Conservation (phyloP, 2,797 vertebrate species). For the Macropus fuliginosus region DNA sequence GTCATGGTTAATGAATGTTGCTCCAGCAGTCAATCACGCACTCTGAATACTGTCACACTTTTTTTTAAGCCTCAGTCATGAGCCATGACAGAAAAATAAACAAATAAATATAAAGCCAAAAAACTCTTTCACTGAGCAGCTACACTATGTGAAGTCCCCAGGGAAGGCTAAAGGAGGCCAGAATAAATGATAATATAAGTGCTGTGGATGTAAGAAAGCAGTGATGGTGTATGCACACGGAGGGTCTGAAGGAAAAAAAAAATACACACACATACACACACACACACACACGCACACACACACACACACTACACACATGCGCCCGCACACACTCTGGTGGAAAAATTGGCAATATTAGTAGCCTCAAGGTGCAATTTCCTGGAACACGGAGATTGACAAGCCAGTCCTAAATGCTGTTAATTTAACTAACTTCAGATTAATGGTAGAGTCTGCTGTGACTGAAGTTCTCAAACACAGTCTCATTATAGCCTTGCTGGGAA, state of each 20-base stretch:
- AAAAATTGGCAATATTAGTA: slow-evolving; percentile 90
- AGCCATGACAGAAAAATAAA: slow-evolving; percentile 94
- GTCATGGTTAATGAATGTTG: slow-evolving; percentile 92
- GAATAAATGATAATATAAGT: slow-evolving; percentile 92
- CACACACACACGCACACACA: slow-evolving; percentile 15
- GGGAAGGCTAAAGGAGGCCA: slow-evolving; percentile 88
- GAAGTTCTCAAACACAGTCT: slow-evolving; percentile 90
- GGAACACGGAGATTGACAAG: slow-evolving; percentile 91
- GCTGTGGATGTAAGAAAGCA: slow-evolving; percentile 87
- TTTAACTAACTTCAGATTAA: slow-evolving; percentile 95
- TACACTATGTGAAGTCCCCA: slow-evolving; percentile 85
- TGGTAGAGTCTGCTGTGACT: slow-evolving; percentile 87
- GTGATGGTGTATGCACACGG: slow-evolving; percentile 84
- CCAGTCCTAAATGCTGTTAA: slow-evolving; percentile 91
- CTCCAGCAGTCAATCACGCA: slow-evolving; percentile 88
- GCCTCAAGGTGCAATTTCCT: slow-evolving; percentile 93
- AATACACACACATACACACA: background rate
- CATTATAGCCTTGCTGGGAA: slow-evolving; percentile 90
- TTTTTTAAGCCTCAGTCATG: slow-evolving; percentile 89
- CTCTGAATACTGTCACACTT: slow-evolving; percentile 90
- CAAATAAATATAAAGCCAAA: slow-evolving; percentile 93
- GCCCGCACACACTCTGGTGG: slow-evolving; percentile 83
- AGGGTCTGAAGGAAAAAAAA: slow-evolving; percentile 83
- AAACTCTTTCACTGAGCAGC: slow-evolving; percentile 91
- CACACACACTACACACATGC: slow-evolving; percentile 50